Evolutionary conservation across 37 sponge, comb jelly and placozoan species (phyloP).

Genomic region (Ephydatia muelleri): DNA sequence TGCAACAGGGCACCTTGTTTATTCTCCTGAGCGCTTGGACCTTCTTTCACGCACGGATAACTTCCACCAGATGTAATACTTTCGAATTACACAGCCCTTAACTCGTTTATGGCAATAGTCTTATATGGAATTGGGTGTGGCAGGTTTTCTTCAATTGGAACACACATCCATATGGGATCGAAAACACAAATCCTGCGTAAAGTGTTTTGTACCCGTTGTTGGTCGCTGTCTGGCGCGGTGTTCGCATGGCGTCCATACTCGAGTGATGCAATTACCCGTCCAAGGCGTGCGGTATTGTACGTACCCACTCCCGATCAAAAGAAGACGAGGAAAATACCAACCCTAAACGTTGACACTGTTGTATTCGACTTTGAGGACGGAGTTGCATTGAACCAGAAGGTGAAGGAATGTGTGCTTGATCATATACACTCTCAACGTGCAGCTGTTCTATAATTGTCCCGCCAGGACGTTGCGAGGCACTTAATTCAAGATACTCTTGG

Average conservation of each 20-base stretch:
- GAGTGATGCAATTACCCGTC: not conserved
- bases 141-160: not conserved
- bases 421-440: too few species aligned
- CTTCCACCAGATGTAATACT: not conserved
- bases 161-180: not conserved
- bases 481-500: conserved; percentile 43
- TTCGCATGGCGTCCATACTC: not conserved
- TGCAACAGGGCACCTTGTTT: not conserved
- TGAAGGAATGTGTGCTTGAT: not conserved
- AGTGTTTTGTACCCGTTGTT: not conserved
- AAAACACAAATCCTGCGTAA: not conserved
- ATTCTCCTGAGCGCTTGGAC: not conserved
- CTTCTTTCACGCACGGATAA: not conserved
- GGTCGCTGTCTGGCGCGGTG: not conserved
- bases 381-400: conserved; percentile 86
- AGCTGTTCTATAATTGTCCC: not conserved
- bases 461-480: conserved; percentile 61
- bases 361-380: conserved; percentile 96
- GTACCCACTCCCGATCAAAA: conserved; percentile 87
- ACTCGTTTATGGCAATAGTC: not conserved
- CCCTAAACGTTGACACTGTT: conserved; percentile 80
- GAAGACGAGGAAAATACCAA: conserved; percentile 73
- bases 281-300: conserved; percentile 92
- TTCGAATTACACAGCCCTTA: conserved; percentile 1
- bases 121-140: conserved; percentile 1